Percentiles rank a stretch among this genome's conserved stretches.
These are phyloP conservation scores for Lymantria dispar DNA, from an alignment of 2,888 invertebrate species.

Conservation along the genomic window DNA sequence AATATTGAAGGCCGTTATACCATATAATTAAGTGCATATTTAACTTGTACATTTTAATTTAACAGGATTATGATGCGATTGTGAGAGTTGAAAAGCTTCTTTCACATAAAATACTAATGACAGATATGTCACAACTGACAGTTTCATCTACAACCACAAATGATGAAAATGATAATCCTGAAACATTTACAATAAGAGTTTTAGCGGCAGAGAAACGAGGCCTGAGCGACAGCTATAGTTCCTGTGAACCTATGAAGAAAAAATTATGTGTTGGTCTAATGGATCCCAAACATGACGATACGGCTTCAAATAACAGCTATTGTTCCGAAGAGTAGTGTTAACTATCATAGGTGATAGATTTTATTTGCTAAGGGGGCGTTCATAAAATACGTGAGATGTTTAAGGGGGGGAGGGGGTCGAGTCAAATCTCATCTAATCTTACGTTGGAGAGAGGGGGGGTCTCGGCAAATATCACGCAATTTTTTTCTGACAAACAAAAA, in stretches of 20 bases:
- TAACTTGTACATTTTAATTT: conserved; percentile 7
- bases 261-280: conserved; percentile 46
- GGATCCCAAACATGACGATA: conserved; percentile 44
- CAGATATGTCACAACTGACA: conserved; percentile 41
- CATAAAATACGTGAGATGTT: too few species aligned
- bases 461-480: too few species aligned
- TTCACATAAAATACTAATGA: conserved; percentile 36
- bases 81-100: conserved; percentile 63
- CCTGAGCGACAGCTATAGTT: conserved; percentile 53
- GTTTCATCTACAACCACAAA: conserved; percentile 42
- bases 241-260: conserved; percentile 64
- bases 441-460: too few species aligned
- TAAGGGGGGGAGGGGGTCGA: too few species aligned
- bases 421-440: too few species aligned
- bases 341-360: conserved; percentile 5
- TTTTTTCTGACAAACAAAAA: too few species aligned
- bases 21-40: not conserved
- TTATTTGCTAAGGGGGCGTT: too few species aligned
- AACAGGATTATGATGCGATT: conserved; percentile 61
- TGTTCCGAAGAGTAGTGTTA: conserved; percentile 42
- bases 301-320: conserved; percentile 57
- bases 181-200: conserved; percentile 45
- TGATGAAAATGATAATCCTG: conserved; percentile 53
- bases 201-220: conserved; percentile 55
- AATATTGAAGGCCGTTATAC: too few species aligned